Conservation (phyloP, 2,797 vertebrate species). For the Antennarius maculatus region DNA sequence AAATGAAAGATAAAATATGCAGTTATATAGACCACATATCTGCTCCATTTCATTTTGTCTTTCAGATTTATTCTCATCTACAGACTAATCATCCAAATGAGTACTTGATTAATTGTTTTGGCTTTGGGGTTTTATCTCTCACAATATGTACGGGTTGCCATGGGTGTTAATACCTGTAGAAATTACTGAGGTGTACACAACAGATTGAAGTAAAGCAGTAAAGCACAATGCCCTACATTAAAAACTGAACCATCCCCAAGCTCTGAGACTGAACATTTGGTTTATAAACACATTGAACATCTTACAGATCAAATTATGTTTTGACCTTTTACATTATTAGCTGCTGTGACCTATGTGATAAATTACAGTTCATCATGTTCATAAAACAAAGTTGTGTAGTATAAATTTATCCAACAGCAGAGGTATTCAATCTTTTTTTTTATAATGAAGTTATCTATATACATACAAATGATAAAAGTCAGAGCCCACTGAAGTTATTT, state of each 20-base stretch:
- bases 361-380: slow-evolving; percentile 3
- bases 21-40: neutral
- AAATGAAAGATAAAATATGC: neutral
- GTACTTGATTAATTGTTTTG: neutral
- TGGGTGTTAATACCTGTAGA: slow-evolving; percentile 5
- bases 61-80: neutral
- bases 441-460: slow-evolving; percentile 48
- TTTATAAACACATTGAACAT: slow-evolving; percentile 8
- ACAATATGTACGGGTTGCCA: neutral
- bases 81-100: neutral
- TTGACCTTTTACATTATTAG: neutral
- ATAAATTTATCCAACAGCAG: slow-evolving; percentile 7
- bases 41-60: fast-evolving
- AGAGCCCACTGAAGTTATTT: slow-evolving; percentile 38
- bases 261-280: neutral
- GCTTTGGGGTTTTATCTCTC: neutral
- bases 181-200: no score
- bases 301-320: neutral
- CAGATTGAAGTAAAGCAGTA: neutral
- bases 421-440: slow-evolving; percentile 20
- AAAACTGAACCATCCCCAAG: neutral
- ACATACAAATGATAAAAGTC: slow-evolving; percentile 61
- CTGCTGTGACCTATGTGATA: neutral
- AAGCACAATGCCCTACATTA: neutral
- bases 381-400: slow-evolving; percentile 6